Percentiles rank a stretch among this genome's conserved stretches.
phyloP scores from a whole-genome alignment of 64 coral and sea anemone genomes.

The Dendrophyllia cribrosa region DNA sequence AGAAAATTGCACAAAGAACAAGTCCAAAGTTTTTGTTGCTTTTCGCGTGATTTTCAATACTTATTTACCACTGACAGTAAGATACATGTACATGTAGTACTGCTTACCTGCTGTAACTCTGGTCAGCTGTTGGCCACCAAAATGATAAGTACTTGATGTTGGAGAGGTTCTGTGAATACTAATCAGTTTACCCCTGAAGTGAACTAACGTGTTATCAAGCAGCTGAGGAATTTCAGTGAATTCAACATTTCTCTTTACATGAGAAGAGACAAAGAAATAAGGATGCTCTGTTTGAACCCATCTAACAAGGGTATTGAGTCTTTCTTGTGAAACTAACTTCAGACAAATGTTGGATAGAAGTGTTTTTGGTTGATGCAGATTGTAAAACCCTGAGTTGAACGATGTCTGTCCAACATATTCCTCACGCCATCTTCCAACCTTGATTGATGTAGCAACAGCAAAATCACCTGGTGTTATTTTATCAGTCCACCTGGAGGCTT shows the following conservation, averaged over 20 bases:
- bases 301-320: slow-evolving; percentile 49
- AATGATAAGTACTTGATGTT: slow-evolving; percentile 38
- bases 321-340: slow-evolving; percentile 63
- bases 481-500: slow-evolving; percentile 76
- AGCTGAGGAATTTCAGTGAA: slow-evolving; percentile 45
- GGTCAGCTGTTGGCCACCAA: slow-evolving; percentile 53
- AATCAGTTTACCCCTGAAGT: slow-evolving; percentile 70
- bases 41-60: no score
- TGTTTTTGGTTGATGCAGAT: slow-evolving; percentile 83
- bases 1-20: no score
- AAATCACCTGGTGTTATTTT: slow-evolving; percentile 75
- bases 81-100: no score
- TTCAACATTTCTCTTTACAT: slow-evolving; percentile 12
- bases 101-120: slow-evolving; percentile 65
- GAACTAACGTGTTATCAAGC: slow-evolving; percentile 62
- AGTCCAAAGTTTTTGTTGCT: no score
- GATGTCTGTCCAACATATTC: slow-evolving; percentile 91
- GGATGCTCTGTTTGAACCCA: slow-evolving; percentile 55
- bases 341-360: slow-evolving; percentile 71
- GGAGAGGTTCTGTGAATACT: slow-evolving; percentile 17
- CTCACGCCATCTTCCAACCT: slow-evolving; percentile 81
- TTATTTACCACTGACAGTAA: no score
- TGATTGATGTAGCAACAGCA: slow-evolving; percentile 69
- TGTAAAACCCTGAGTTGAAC: slow-evolving; percentile 65
- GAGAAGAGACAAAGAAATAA: slow-evolving; percentile 50